Evolutionary conservation across 2,888 invertebrate species (phyloP).

Genomic region (Phlogophora meticulosa): DNA sequence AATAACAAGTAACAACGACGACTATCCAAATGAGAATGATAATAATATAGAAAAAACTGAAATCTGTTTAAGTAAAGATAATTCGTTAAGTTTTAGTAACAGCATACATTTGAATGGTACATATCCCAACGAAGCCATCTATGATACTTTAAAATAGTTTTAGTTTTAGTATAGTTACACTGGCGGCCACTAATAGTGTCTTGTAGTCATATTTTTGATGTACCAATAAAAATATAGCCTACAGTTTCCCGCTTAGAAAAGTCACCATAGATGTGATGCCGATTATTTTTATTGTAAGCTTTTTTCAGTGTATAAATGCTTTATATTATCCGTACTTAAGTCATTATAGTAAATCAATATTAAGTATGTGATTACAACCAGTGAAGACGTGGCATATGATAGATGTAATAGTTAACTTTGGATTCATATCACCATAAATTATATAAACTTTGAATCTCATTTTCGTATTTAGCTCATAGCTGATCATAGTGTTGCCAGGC

Average conservation of each 20-base stretch:
- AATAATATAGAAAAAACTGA: conserved; percentile 79
- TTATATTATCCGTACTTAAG: conserved; percentile 56
- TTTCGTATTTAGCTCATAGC: too few relatives aligned
- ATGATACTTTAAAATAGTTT: conserved; percentile 88
- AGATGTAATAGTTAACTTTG: conserved; percentile 25
- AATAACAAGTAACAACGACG: conserved; percentile 88
- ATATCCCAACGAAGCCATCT: conserved; percentile 90
- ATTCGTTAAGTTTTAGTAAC: conserved; percentile 88
- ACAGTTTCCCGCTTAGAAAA: conserved; percentile 66
- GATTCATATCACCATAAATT: conserved; percentile 14
- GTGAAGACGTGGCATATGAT: conserved; percentile 62
- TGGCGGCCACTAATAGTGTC: conserved; percentile 66
- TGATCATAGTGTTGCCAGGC: too few relatives aligned
- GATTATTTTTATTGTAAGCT: conserved; percentile 50
- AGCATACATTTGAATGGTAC: conserved; percentile 90
- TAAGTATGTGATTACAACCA: conserved; percentile 58
- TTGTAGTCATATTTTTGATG: conserved; percentile 75
- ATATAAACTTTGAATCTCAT: conserved; percentile 21
- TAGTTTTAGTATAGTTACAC: conserved; percentile 65
- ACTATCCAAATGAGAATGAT: conserved; percentile 81
- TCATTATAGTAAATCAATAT: conserved; percentile 48
- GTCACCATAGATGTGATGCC: conserved; percentile 56
- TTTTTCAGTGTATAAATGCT: conserved; percentile 64
- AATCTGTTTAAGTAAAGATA: conserved; percentile 86
- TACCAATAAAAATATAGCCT: conserved; percentile 73